Conservation (phyloP, 1,140 invertebrate species). For the Saxidomus purpurata region DNA sequence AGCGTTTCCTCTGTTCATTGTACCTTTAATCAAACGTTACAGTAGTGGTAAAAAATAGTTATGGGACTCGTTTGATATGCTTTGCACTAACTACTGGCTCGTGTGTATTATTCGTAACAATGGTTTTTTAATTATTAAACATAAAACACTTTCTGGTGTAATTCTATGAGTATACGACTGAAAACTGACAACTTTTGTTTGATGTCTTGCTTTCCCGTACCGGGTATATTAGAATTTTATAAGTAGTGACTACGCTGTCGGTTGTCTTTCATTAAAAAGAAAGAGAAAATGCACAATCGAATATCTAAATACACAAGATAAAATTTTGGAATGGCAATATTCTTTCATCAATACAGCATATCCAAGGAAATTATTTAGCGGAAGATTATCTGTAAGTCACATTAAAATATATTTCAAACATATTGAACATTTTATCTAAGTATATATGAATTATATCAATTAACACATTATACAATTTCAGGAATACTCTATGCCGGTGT, state of each 20-base stretch:
- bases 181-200: no score
- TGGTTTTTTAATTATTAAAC: no score
- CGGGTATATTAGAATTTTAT: no score
- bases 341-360: neutral
- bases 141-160: no score
- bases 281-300: neutral
- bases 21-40: no score
- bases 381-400: neutral
- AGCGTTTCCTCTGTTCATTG: neutral
- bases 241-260: no score
- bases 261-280: neutral
- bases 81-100: no score
- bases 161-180: no score
- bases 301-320: neutral
- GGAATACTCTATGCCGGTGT: constrained; percentile 1
- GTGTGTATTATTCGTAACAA: no score
- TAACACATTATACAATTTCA: neutral
- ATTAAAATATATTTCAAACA: neutral
- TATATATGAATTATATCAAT: neutral
- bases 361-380: neutral
- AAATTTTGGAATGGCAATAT: neutral
- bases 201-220: no score
- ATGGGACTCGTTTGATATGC: neutral
- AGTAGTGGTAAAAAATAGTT: neutral
- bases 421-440: neutral